Evolutionary conservation across 1,140 invertebrate genomes (phyloP).

Genomic region (Thrips palmi): DNA sequence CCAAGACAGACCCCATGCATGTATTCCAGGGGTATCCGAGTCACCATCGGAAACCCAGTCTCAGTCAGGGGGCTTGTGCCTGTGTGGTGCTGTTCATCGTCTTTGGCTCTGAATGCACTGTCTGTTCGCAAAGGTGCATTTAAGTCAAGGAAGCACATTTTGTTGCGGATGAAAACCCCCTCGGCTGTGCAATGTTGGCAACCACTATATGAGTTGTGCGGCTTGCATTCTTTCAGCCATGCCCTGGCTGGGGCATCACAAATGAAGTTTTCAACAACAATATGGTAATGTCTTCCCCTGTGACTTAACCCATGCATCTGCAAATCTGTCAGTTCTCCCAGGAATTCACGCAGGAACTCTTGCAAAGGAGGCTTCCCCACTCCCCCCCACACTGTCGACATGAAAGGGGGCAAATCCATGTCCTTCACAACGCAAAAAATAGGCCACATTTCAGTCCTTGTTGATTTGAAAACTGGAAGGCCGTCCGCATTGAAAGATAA

Average conservation of each 20-base stretch:
- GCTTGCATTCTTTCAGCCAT: background rate
- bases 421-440: conserved; percentile 15
- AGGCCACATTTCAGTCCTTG: conserved; percentile 14
- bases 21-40: conserved; percentile 12
- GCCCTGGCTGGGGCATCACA: background rate
- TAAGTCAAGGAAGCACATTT: background rate
- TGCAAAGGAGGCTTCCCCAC: conserved; percentile 10
- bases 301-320: background rate
- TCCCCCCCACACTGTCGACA: conserved; percentile 13
- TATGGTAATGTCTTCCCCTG: background rate
- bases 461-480: conserved; percentile 9
- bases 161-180: background rate
- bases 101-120: background rate
- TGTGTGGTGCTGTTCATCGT: background rate
- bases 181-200: background rate
- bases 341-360: conserved; percentile 12
- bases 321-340: conserved; percentile 8
- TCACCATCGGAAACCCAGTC: background rate
- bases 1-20: conserved; percentile 14
- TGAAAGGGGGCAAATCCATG: conserved; percentile 1
- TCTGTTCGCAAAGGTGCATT: background rate
- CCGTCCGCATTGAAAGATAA: conserved; percentile 16
- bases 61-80: background rate
- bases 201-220: background rate
- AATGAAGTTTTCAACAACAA: background rate